These are phyloP conservation scores for Pedicia rivosa DNA, from an alignment of 2,888 invertebrate genomes.

Conservation along the genomic window DNA sequence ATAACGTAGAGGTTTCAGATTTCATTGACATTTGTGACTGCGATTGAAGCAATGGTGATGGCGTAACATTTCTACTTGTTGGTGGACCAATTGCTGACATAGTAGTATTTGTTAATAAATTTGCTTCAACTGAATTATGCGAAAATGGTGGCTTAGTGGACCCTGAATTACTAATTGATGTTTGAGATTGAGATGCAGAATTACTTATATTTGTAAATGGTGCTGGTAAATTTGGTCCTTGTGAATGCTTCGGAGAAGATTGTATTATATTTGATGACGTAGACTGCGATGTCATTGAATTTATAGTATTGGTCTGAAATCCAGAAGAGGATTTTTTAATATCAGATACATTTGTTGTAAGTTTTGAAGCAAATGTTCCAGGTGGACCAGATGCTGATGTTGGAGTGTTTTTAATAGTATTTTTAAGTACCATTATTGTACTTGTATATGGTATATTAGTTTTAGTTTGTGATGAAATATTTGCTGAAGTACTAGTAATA, in stretches of 20 bases:
- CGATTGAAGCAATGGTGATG: constrained; percentile 12
- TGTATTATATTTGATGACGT: constrained; percentile 4
- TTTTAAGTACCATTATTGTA: constrained; percentile 36
- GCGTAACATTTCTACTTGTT: constrained; percentile 16
- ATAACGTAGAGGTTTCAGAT: constrained; percentile 13
- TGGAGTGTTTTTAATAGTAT: constrained; percentile 20
- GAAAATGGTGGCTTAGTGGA: constrained; percentile 12
- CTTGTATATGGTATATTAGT: constrained; percentile 40
- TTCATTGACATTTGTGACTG: constrained; percentile 1
- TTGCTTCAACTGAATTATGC: not conserved
- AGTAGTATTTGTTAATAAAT: constrained; percentile 9
- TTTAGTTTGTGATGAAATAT: constrained; percentile 24
- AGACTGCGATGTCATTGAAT: not conserved
- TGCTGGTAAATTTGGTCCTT: constrained; percentile 12
- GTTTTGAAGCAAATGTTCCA: constrained; percentile 33
- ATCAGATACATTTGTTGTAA: constrained; percentile 29
- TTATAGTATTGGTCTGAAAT: not conserved
- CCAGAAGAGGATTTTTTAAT: constrained; percentile 11
- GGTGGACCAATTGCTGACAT: constrained; percentile 28
- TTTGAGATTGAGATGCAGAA: constrained; percentile 1
- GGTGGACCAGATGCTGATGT: constrained; percentile 14
- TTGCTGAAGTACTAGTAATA: constrained; percentile 14
- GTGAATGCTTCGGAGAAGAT: too few relatives aligned
- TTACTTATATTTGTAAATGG: constrained; percentile 9
- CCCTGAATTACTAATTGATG: constrained; percentile 16